Evolutionary conservation across 2,888 invertebrate genomes (phyloP).

Genomic region (Pristionchus mayeri): DNA sequence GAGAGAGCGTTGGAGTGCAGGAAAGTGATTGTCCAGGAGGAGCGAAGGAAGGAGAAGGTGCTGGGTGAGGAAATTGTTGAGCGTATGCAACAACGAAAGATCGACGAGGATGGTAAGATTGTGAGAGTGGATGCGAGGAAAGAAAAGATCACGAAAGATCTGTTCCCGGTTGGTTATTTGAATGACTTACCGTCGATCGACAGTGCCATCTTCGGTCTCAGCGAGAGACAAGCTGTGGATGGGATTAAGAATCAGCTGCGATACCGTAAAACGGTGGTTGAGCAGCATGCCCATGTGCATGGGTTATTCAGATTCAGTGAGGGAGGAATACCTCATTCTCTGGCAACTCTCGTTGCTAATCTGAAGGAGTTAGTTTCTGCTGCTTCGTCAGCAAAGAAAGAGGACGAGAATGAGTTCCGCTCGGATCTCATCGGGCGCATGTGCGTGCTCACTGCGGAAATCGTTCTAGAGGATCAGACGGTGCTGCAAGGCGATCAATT

Average conservation of each 20-base stretch:
- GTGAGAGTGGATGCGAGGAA: background rate
- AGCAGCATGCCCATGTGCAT: background rate
- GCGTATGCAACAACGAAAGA: background rate
- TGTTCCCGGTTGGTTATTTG: background rate
- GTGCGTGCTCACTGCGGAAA: background rate
- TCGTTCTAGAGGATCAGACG: background rate
- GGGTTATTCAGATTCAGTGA: background rate
- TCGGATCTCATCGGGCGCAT: background rate
- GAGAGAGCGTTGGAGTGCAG: slow-evolving; percentile 9
- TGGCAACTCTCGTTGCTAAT: background rate
- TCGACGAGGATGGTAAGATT: background rate
- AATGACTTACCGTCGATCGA: background rate
- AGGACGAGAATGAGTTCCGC: background rate
- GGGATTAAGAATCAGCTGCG: background rate
- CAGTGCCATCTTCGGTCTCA: background rate
- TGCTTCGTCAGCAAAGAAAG: background rate
- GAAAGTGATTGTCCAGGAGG: background rate
- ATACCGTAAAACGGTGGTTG: background rate
- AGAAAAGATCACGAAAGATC: background rate
- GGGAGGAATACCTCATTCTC: background rate
- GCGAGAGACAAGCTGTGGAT: background rate
- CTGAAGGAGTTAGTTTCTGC: background rate
- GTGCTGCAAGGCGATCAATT: background rate
- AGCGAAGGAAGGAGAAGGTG: background rate
- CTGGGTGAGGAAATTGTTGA: background rate